A percentile compares a stretch with the other conserved stretches of the same genome.
Conservation (phyloP, 1,140 invertebrate genomes). For the Diorhabda elongata region DNA sequence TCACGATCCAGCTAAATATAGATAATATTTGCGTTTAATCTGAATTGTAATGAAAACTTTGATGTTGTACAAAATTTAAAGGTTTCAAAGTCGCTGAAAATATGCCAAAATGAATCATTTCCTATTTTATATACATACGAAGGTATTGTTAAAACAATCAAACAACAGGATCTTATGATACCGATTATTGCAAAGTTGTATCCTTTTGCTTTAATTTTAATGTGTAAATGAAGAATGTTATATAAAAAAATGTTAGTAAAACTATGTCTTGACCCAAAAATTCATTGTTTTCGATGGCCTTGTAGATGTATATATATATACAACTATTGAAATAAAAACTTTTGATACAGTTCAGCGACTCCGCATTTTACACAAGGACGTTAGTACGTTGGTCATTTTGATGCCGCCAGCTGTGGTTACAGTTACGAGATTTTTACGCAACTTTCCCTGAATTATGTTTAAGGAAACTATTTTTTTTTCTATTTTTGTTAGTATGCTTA, state of each 20-base stretch:
- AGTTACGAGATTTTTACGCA: slow-evolving; percentile 2
- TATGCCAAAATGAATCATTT: too few relatives aligned
- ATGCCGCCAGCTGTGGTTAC: background rate
- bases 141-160: too few relatives aligned
- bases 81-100: too few relatives aligned
- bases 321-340: background rate
- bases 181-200: too few relatives aligned
- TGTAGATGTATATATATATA: background rate
- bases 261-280: background rate
- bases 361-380: background rate
- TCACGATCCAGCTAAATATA: too few relatives aligned
- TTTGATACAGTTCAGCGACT: slow-evolving; percentile 1
- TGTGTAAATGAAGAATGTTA: too few relatives aligned
- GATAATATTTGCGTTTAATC: too few relatives aligned
- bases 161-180: too few relatives aligned
- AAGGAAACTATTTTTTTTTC: background rate
- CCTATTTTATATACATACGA: too few relatives aligned
- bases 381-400: background rate
- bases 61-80: too few relatives aligned
- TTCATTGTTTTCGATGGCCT: background rate
- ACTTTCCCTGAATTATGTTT: slow-evolving; percentile 2
- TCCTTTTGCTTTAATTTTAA: too few relatives aligned
- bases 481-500: background rate
- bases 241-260: background rate
- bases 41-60: too few relatives aligned